A percentile compares a stretch with the other conserved stretches of the same genome.
These are phyloP conservation scores for Gambusia yucatana DNA, from an alignment of 2,797 vertebrate species.

Conservation along the genomic window DNA sequence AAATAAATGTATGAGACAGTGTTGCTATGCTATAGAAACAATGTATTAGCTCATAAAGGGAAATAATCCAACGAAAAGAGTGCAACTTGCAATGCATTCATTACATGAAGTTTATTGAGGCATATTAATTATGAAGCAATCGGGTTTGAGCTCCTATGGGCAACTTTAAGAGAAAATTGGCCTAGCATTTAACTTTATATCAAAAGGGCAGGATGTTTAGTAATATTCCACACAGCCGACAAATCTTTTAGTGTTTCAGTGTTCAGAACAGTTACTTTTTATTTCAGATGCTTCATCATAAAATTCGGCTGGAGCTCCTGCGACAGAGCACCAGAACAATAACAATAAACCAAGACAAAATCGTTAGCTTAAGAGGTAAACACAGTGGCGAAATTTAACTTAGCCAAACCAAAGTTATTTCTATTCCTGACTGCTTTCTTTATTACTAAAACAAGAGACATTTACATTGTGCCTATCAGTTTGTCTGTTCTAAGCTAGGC, in stretches of 20 bases:
- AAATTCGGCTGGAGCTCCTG: not conserved
- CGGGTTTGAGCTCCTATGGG: not conserved
- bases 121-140: not conserved
- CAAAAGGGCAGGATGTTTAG: not conserved
- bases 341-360: not conserved
- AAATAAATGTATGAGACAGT: conserved; percentile 4
- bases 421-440: not conserved
- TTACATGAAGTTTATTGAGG: not conserved
- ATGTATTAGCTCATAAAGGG: not conserved
- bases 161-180: not conserved
- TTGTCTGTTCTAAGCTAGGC: not conserved
- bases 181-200: not conserved
- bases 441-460: not conserved
- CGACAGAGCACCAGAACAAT: not conserved
- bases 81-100: not conserved
- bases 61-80: not conserved
- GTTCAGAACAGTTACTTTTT: not conserved
- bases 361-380: not conserved
- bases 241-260: not conserved
- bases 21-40: not conserved
- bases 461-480: not conserved
- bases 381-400: not conserved
- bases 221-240: not conserved
- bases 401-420: not conserved
- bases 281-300: not conserved